Conservation (phyloP, 2,797 vertebrate genomes). For the Erethizon dorsatum region DNA sequence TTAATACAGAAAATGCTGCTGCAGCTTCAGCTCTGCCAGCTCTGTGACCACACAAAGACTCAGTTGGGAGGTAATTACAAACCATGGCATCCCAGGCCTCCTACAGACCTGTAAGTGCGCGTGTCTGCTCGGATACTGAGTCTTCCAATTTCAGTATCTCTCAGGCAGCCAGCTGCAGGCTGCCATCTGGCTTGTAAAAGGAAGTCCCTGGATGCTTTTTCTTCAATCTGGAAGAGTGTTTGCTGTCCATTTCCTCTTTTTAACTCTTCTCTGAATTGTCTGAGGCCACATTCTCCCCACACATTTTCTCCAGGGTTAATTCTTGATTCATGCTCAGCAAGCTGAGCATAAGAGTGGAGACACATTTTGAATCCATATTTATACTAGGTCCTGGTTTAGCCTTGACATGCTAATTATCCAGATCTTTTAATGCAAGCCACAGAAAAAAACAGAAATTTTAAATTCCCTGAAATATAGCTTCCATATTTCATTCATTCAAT, state of each 20-base stretch:
- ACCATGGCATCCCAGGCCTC: slow-evolving; percentile 49
- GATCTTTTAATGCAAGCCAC: neutral
- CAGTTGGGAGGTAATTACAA: slow-evolving; percentile 80
- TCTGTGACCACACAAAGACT: slow-evolving; percentile 72
- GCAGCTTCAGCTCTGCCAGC: slow-evolving; percentile 63
- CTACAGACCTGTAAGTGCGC: slow-evolving; percentile 55
- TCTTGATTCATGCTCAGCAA: slow-evolving; percentile 20
- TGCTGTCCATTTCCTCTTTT: slow-evolving; percentile 34
- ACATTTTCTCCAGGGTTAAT: slow-evolving; percentile 61
- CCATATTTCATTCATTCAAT: slow-evolving; percentile 18
- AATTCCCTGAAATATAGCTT: neutral
- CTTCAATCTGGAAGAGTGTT: slow-evolving; percentile 52
- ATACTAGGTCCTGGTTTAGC: slow-evolving; percentile 5
- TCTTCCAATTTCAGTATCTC: slow-evolving; percentile 66
- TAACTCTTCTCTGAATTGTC: slow-evolving; percentile 38
- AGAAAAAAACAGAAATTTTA: slow-evolving; percentile 19
- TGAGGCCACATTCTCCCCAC: neutral
- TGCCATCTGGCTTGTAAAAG: slow-evolving; percentile 64
- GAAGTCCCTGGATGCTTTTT: slow-evolving; percentile 53
- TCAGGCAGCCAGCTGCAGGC: slow-evolving; percentile 73
- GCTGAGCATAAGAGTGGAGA: neutral
- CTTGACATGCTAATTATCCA: neutral
- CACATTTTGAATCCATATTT: slow-evolving; percentile 33
- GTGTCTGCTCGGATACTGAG: slow-evolving; percentile 16
- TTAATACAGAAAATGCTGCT: slow-evolving; percentile 72